Evolutionary conservation across 2,113 vertebrate species (phyloP).

Genomic region (Oxygymnocypris stewartii): DNA sequence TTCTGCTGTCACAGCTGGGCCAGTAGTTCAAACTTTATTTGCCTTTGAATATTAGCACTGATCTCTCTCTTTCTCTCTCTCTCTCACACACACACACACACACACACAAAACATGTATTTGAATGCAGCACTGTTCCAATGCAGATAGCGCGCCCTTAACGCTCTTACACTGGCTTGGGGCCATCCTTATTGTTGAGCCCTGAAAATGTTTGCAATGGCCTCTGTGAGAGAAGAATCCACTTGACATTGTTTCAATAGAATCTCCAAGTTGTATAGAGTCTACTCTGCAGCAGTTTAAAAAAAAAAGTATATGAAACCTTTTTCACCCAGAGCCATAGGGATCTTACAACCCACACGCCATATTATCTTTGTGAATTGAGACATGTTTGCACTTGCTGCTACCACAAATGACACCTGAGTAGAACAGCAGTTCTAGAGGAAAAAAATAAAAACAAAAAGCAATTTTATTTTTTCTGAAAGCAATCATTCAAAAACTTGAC

Average conservation of each 20-base stretch:
- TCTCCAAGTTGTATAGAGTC: neutral
- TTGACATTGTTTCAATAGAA: neutral
- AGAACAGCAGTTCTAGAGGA: slow-evolving; percentile 18
- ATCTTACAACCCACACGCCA: slow-evolving; percentile 20
- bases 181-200: neutral
- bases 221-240: neutral
- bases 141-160: neutral
- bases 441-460: slow-evolving; percentile 44
- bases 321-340: slow-evolving; percentile 29
- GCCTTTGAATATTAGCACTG: neutral
- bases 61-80: neutral
- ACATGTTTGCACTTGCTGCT: slow-evolving; percentile 52
- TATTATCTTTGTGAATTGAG: slow-evolving; percentile 53
- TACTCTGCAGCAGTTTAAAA: neutral
- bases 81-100: too few relatives aligned
- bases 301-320: slow-evolving; percentile 14
- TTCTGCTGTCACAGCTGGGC: neutral
- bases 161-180: neutral
- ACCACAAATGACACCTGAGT: slow-evolving; percentile 36
- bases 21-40: neutral
- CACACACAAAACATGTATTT: neutral
- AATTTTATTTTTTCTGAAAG: slow-evolving; percentile 49
- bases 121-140: neutral
- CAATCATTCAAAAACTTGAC: slow-evolving; percentile 51
- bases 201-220: neutral